These are phyloP conservation scores for Carassius carassius DNA, from an alignment of 2,113 vertebrate genomes.

Conservation along the genomic window DNA sequence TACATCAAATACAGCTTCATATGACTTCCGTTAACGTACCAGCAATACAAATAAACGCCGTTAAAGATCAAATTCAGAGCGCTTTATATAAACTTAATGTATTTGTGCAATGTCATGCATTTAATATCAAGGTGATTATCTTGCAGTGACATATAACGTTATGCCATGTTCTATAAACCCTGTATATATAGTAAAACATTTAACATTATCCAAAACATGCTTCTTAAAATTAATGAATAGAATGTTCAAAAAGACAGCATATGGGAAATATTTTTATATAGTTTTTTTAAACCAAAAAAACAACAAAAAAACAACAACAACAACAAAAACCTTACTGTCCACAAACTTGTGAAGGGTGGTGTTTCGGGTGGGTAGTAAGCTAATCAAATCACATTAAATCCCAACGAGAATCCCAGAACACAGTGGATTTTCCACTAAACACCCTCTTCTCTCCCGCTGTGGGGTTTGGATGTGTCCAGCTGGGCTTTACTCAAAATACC, in stretches of 20 bases:
- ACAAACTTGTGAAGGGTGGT: no score
- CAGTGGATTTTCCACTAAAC: background rate
- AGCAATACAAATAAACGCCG: background rate
- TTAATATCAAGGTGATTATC: background rate
- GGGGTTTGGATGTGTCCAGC: background rate
- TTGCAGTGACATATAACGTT: background rate
- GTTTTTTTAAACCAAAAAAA: no score
- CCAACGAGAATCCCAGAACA: background rate
- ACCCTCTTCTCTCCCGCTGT: background rate
- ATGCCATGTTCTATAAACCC: background rate
- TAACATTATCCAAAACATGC: no score
- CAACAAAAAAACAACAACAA: no score
- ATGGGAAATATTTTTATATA: no score
- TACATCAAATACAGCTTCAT: no score
- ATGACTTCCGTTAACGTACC: no score
- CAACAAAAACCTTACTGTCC: no score
- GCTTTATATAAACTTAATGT: background rate
- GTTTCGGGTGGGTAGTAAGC: background rate
- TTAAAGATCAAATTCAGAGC: background rate
- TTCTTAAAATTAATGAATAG: no score
- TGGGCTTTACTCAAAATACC: background rate
- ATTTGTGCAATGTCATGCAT: background rate
- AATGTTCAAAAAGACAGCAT: no score
- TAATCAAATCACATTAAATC: background rate
- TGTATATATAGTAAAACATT: no score